Base-by-base conservation (phyloP, 1,140 invertebrate species). In the Saccostrea glomerata region DNA sequence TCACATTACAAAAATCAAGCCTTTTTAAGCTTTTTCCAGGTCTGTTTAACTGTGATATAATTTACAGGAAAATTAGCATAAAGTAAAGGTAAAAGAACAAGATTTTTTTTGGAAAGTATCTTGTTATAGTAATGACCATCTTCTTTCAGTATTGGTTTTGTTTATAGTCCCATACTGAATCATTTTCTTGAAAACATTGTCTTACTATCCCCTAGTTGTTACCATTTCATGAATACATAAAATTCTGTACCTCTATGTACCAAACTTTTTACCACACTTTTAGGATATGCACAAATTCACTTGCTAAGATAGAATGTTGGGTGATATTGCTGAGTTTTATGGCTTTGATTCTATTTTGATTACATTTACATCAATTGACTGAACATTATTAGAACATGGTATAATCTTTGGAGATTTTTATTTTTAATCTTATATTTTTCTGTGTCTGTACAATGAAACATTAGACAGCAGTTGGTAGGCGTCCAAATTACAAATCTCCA, bases 381-480 rank as follows among this genome's bases (percentile, higher is more conserved):
- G 23, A 25, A 77, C 9, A 15, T 77, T 77, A 77, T 77, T 77
- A 30, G 25, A 77, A 30, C 13, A 77, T 77, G 20, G 20, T 66
- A 36, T 30, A 30, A 30, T 66, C 30, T 15, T 25, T 25, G 25
- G 66, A 77, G 70, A 30, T 30, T 36, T 12, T 77, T 77, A 12
- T 77, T 3, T 77, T 77, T 77, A 77, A 30, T 77, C 70, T 36
- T 11, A 36, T 30, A 25, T 30, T 30, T 77, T 30, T 30, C 70
- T 36, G 23, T 17, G 25, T 77, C 23, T 77, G 60, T 20, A 15
- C 25, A 2, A 73, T 77, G 25, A 30, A 30, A 77, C 70, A 30
- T 25, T 77, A 36, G 70, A 36, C 23, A 30, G 30, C 30, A 77
- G 30, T 77, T 77, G 70, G 70, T 77, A 77, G 70, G 70, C 70